Base-by-base conservation (phyloP, 2,888 invertebrate genomes). In the Sphaerophoria rueppellii region DNA sequence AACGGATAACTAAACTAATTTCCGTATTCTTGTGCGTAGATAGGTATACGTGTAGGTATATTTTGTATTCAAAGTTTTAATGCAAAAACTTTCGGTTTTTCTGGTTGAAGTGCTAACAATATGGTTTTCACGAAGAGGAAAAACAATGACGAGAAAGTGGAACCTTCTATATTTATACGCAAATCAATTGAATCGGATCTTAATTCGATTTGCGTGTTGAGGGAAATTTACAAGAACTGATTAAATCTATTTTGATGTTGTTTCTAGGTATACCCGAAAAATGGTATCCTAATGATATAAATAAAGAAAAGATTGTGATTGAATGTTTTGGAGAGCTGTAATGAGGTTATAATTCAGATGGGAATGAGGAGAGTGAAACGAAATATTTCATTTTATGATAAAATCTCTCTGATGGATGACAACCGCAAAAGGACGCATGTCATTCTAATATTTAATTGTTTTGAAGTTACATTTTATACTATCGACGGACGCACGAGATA, bases 141-240 rank as follows among this genome's bases (percentile, higher is more conserved):
- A 55, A 48, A 16, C 14, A 58, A 40, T 11, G 14, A 43, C 14
- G n/a, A 32, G 24, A 24, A 24, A 24, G 24, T 24, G 24, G 55
- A 48, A 50, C 71, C 40, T 11, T 24, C 43, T 16, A 7, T n/a
- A 24, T 24, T 24, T 24, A 46, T 12, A 48, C 34, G 9, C 43
- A 7, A 61, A 75, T 78, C 61, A 72, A 5, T 9, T 4, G 50
- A 75, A 72, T 71, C 40, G 58, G 57, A 72, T 75, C 75, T 72
- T 83, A 79, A 83, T 83, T 80, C 61, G 75, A 83, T 83, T 83
- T 16, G 46, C 52, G 70, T 78, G 37, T 78, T 52, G 70, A 78
- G 52, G 43, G 52, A 78, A 24, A 58, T 70, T 57, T 46, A 55
- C 43, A 12, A 35, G 43, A 37, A 50, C 37, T 69, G 79, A 83